phyloP scores from a whole-genome alignment of 2,113 vertebrate species.

The Colius striatus region DNA sequence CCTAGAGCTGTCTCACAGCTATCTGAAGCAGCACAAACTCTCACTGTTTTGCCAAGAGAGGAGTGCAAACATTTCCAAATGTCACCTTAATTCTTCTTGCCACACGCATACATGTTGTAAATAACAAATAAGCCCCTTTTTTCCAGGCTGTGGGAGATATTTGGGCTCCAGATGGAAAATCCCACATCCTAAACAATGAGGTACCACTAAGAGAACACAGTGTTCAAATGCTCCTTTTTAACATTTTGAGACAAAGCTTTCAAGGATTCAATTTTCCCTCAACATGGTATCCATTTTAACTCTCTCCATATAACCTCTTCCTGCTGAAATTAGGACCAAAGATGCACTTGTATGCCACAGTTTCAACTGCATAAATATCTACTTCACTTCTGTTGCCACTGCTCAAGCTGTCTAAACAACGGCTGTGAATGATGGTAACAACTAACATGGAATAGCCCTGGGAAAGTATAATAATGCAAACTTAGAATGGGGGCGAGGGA shows the following conservation, averaged over 20 bases:
- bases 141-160: background rate
- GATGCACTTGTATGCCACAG: constrained; percentile 54
- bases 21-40: fast-evolving
- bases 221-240: background rate
- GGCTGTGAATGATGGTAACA: constrained; percentile 77
- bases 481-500: constrained; percentile 75
- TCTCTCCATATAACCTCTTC: background rate
- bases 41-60: background rate
- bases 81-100: background rate
- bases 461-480: constrained; percentile 83
- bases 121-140: background rate
- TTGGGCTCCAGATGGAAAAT: background rate
- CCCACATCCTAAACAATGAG: background rate
- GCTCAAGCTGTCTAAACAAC: constrained; percentile 93
- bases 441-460: constrained; percentile 84
- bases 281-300: background rate
- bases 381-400: constrained; percentile 57
- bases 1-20: background rate
- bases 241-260: background rate
- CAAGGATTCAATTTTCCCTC: background rate
- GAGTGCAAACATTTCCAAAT: background rate
- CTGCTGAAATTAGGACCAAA: constrained; percentile 43
- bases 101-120: fast-evolving
- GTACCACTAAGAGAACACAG: background rate
- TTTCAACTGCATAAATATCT: constrained; percentile 78